These are phyloP conservation scores for Saccostrea cuccullata DNA, from an alignment of 1,140 invertebrate genomes.

Conservation along the genomic window DNA sequence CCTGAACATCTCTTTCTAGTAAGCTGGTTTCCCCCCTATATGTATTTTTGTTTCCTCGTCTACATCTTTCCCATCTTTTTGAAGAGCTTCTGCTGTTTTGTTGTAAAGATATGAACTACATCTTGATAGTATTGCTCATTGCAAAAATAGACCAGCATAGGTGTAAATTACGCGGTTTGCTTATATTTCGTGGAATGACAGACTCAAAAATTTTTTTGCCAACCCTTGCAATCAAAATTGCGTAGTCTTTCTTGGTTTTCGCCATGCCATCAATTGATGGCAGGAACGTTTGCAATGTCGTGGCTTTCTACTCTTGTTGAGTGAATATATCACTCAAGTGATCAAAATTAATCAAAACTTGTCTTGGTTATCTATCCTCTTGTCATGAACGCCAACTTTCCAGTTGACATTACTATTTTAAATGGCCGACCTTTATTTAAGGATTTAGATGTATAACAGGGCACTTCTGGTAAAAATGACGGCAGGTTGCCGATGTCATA, in stretches of 20 bases:
- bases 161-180: neutral
- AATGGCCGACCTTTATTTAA: slow-evolving; percentile 38
- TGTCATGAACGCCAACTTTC: slow-evolving; percentile 39
- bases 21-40: slow-evolving; percentile 50
- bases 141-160: slow-evolving; percentile 39
- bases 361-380: slow-evolving; percentile 11
- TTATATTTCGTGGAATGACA: neutral
- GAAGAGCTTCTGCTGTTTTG: neutral
- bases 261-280: neutral
- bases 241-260: slow-evolving; percentile 13
- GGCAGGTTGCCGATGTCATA: too few species aligned
- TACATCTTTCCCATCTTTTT: slow-evolving; percentile 2
- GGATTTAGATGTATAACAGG: too few species aligned
- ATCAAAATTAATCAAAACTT: slow-evolving; percentile 37
- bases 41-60: slow-evolving; percentile 36
- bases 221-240: slow-evolving; percentile 35
- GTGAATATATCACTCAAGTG: neutral
- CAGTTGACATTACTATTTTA: slow-evolving; percentile 53
- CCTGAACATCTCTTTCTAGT: slow-evolving; percentile 58
- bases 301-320: neutral
- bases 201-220: neutral
- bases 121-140: slow-evolving; percentile 57
- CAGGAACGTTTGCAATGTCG: neutral
- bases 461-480: too few species aligned
- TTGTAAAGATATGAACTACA: slow-evolving; percentile 52